Base-by-base conservation (phyloP, 2,888 invertebrate genomes). In the Drosophila conformis region DNA sequence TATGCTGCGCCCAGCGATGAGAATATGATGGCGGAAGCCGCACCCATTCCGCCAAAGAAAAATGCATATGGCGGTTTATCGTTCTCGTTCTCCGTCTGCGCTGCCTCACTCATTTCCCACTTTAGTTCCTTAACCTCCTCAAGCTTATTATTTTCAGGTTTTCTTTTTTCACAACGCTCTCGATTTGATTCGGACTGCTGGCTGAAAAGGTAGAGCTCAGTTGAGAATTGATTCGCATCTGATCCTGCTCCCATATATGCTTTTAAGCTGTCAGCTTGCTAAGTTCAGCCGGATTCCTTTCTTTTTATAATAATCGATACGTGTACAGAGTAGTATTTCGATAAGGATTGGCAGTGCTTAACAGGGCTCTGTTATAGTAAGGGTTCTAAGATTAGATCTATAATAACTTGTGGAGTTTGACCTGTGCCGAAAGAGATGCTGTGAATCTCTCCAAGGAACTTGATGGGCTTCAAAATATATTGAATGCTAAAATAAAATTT, bases 11-110 rank as follows among this genome's bases (percentile, higher is more conserved):
- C 99, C 89, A 99, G 94, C 85, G 99, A 99, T 81, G 98, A 98
- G 94, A 99, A 97, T 68, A 99, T 99, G 85, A 99, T 99, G 78
- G 98, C 96, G 83, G 99, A 95, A 90, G 99, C 99, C 69, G 99
- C 99, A 74, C 99, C 99, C 94, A 99, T 95, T 93, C 90, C 75
- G 0, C 85, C 85, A 68, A 85, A 85, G 67, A 85, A 85, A 25
- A 69, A 72, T 0, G 90, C 75, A 72, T 85, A 85, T 2, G 90
- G 69, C 4, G 85, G 85, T 21, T 35, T 77, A 0, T 87, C 84
- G 1, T 75, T 70, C 10, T 81, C 86, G 8, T 36, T 52, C 1
- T 68, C 69, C 0, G 7, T 5, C 0, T n/a, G 0, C 2, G 13
- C 2, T 27, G 25, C 25, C 0, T 42, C 59, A 33, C 11, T 2